Evolutionary conservation across 2,113 vertebrate genomes (phyloP).

Genomic region (Clupea harengus): DNA sequence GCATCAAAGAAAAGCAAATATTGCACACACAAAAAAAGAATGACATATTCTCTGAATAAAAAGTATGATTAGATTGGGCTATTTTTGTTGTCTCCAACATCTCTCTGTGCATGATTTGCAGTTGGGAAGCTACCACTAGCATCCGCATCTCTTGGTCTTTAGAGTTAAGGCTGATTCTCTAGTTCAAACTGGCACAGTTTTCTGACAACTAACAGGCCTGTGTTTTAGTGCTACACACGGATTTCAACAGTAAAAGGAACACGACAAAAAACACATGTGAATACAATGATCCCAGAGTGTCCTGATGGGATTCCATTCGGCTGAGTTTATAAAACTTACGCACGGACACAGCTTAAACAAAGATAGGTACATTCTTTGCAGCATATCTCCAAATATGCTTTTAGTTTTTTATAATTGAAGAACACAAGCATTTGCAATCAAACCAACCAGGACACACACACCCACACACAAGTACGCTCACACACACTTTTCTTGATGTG

Average conservation of each 20-base stretch:
- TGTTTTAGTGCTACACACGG: constrained; percentile 56
- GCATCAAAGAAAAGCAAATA: constrained; percentile 89
- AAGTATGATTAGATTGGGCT: constrained; percentile 67
- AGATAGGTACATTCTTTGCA: constrained; percentile 64
- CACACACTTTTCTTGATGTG: background rate
- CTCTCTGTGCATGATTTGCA: constrained; percentile 32
- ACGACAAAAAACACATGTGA: constrained; percentile 13
- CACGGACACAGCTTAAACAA: constrained; percentile 39
- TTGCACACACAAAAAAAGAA: constrained; percentile 98
- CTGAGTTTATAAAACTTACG: constrained; percentile 48
- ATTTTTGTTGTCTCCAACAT: constrained; percentile 44
- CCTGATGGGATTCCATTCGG: constrained; percentile 25
- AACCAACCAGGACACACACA: background rate
- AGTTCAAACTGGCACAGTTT: constrained; percentile 64
- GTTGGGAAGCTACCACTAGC: constrained; percentile 52
- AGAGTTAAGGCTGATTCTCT: constrained; percentile 71
- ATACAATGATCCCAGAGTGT: constrained; percentile 27
- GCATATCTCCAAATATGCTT: constrained; percentile 31
- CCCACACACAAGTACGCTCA: background rate
- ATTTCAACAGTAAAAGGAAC: constrained; percentile 29
- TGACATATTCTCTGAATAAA: constrained; percentile 67
- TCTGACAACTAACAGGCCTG: constrained; percentile 59
- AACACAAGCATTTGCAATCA: constrained; percentile 9
- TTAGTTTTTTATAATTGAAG: background rate
- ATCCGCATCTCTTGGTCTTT: constrained; percentile 60